phyloP scores from a whole-genome alignment of 2,888 invertebrate species.

The Spialia ferax region DNA sequence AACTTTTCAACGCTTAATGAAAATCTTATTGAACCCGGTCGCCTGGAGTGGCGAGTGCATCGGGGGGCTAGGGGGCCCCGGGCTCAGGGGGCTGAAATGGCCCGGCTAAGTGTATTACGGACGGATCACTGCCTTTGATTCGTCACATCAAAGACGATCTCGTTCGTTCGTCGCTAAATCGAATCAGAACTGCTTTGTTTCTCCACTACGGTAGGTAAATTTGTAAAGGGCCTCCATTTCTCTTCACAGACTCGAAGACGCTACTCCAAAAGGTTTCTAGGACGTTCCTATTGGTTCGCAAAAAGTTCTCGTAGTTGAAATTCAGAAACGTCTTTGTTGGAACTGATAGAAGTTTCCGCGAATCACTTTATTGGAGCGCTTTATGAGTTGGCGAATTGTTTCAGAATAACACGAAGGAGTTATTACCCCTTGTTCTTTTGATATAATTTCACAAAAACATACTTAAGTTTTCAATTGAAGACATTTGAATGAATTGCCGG shows the following conservation, averaged over 20 bases:
- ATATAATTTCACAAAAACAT: constrained; percentile 24
- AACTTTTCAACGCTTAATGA: constrained; percentile 84
- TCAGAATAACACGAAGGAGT: constrained; percentile 15
- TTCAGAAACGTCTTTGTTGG: constrained; percentile 37
- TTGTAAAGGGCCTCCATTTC: constrained; percentile 44
- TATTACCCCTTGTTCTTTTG: constrained; percentile 15
- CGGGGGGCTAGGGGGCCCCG: constrained; percentile 50
- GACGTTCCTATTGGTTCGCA: constrained; percentile 31
- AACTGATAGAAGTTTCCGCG: constrained; percentile 35
- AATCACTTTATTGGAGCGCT: constrained; percentile 37
- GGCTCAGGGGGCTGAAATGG: constrained; percentile 70
- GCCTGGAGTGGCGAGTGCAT: constrained; percentile 75
- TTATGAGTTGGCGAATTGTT: constrained; percentile 35
- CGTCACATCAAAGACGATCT: constrained; percentile 85
- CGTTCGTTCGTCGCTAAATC: constrained; percentile 79
- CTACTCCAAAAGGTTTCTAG: constrained; percentile 31
- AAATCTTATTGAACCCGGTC: constrained; percentile 79
- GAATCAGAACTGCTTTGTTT: constrained; percentile 83
- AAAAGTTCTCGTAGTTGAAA: constrained; percentile 38
- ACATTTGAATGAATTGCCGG: neutral
- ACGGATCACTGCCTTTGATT: constrained; percentile 85
- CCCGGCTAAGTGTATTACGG: constrained; percentile 84
- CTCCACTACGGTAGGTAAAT: constrained; percentile 63
- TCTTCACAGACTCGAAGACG: constrained; percentile 20
- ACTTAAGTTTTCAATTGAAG: constrained; percentile 9